phyloP scores from a whole-genome alignment of 2,113 vertebrate species.

The Marcusenius ussheri region DNA sequence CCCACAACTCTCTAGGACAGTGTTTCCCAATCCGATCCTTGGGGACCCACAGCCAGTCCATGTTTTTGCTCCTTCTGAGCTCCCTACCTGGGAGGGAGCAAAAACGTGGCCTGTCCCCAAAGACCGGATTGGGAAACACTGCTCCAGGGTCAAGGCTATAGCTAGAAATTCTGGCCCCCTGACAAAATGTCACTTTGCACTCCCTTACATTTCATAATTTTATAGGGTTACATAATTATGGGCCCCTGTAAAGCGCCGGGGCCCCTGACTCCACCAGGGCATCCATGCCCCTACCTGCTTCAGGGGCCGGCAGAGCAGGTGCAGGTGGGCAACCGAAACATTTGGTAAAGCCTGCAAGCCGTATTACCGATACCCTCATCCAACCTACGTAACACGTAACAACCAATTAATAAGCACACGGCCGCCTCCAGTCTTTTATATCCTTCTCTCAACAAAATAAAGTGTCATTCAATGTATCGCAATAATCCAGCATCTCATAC shows the following conservation, averaged over 20 bases:
- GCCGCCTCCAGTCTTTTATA: background rate
- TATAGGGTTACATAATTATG: background rate
- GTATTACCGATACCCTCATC: background rate
- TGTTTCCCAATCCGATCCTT: background rate
- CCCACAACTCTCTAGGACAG: background rate
- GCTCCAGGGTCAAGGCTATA: background rate
- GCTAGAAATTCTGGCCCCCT: background rate
- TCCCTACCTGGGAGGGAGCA: background rate
- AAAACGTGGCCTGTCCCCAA: background rate
- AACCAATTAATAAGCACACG: background rate
- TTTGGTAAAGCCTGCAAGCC: background rate
- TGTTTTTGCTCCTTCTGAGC: background rate
- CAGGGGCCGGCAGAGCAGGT: background rate
- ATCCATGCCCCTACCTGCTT: background rate
- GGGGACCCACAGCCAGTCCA: background rate
- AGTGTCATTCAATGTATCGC: background rate
- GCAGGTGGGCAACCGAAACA: background rate
- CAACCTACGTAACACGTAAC: background rate
- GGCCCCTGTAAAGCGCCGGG: background rate
- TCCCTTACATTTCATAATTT: background rate
- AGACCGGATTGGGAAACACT: background rate
- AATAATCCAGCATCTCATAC: background rate
- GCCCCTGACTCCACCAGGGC: background rate
- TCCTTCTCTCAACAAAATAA: background rate
- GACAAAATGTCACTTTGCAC: too few species aligned